Conservation (phyloP, 2,113 vertebrate species). For the Noctilio leporinus region DNA sequence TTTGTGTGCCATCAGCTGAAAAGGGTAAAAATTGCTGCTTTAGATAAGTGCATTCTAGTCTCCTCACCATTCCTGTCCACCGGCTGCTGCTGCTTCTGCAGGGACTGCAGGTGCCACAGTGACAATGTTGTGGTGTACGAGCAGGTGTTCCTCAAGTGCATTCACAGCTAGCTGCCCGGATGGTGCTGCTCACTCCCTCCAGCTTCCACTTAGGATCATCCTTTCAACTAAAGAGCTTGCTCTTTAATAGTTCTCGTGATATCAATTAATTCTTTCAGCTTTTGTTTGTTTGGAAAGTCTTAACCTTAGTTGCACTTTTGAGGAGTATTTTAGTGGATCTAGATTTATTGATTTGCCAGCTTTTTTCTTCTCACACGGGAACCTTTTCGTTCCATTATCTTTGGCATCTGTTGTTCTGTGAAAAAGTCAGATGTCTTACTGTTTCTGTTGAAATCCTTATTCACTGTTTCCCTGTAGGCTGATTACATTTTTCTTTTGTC, state of each 20-base stretch:
- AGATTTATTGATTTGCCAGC: neutral
- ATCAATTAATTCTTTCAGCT: neutral
- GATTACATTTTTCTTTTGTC: neutral
- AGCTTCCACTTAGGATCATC: neutral
- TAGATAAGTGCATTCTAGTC: neutral
- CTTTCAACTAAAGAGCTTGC: neutral
- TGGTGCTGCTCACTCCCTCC: neutral
- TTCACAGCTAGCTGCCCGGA: neutral
- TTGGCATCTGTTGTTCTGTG: neutral
- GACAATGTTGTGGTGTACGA: neutral
- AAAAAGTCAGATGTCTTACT: neutral
- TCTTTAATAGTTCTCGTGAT: too few species aligned
- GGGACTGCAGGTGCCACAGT: neutral
- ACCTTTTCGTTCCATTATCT: neutral
- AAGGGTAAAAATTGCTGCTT: neutral
- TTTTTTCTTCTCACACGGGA: neutral
- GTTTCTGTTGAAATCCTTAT: neutral
- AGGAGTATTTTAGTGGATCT: neutral
- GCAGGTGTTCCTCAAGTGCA: neutral
- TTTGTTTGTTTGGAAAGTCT: neutral
- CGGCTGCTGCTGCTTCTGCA: neutral
- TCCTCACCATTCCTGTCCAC: neutral
- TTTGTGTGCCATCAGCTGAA: neutral
- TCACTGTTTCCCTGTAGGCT: neutral
- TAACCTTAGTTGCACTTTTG: neutral